Conservation (phyloP, 2,888 invertebrate species). For the Folsomia manolachei region DNA sequence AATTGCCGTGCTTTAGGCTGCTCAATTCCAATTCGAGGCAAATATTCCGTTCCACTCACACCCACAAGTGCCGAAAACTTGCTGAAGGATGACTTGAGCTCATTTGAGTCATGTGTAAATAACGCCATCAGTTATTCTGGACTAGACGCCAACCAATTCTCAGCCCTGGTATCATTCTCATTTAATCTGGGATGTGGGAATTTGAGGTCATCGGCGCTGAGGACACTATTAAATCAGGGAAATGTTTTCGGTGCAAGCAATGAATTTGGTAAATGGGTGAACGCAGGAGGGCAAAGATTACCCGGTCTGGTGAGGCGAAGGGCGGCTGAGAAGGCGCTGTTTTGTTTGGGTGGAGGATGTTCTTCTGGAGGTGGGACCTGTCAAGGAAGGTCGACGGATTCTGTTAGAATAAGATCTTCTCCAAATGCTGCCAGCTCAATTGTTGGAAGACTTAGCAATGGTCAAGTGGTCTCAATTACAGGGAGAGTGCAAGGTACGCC, state of each 20-base stretch:
- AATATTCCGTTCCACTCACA: constrained; percentile 10
- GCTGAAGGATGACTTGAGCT: not conserved
- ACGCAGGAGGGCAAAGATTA: not conserved
- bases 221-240: not conserved
- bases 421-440: too few relatives aligned
- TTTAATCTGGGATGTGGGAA: constrained; percentile 18
- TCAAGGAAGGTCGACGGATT: too few relatives aligned
- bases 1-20: constrained; percentile 10
- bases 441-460: too few relatives aligned
- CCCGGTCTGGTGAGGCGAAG: constrained; percentile 9
- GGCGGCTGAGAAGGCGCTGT: constrained; percentile 6
- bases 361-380: too few relatives aligned
- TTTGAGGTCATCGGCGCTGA: not conserved
- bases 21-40: constrained; percentile 3
- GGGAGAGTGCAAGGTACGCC: too few relatives aligned
- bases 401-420: too few relatives aligned
- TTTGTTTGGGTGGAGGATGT: constrained; percentile 14
- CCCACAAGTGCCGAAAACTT: not conserved
- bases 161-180: constrained; percentile 14
- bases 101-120: constrained; percentile 11
- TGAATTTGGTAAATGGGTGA: constrained; percentile 18
- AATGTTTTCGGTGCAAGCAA: constrained; percentile 12
- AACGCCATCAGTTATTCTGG: not conserved
- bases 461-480: too few relatives aligned
- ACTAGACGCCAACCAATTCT: constrained; percentile 16